Base-by-base conservation (phyloP, 2,113 vertebrate genomes). In the Sylvia atricapilla region DNA sequence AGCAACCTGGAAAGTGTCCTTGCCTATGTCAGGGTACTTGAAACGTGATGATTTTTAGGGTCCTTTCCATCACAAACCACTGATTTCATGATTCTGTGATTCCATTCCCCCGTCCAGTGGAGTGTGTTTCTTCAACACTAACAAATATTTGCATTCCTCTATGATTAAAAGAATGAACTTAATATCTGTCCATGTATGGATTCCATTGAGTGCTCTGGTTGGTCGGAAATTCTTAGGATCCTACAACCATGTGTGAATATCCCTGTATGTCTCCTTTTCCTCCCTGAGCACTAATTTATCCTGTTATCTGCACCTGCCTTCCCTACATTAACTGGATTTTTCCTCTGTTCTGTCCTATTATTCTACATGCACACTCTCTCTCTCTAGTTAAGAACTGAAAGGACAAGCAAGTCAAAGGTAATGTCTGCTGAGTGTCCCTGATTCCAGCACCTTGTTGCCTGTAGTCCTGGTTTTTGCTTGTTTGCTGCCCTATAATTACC, bases 311-410 rank as follows among this genome's bases (percentile, higher is more conserved):
- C 77, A 95, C 83, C 46, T 84, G 88, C 95, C 88, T 97, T 96
- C 95, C 97, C 93, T 93, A 87, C 59, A 95, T 97, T 98, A 98
- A 98, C 97, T 95, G 92, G 90, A 27, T 93, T 77, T 94, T 98
- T 97, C 97, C 96, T 98, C 90, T 95, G 97, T 98, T 96, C 90
- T 96, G 82, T 97, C 96, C 98, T 94, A 85, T 97, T 97, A 87
- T 97, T 98, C 96, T 93, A 97, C 97, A 97, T 98, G 98, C 98
- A 98, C 95, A 90, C 46, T 89, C 96, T 98, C 97, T 98, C 97
- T 98, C 97, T 96, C 87, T 99, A 99, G 99, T 99, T 98, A 99
- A 99, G 98, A 99, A 99, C 97, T 99, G 99, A 99, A 97, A 97
- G 98, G 97, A 98, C 98, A 97, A 98, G 97, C 94, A 84, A 98